Percentiles rank a stretch among this genome's conserved stretches.
These are phyloP conservation scores for Allolobophora icterica DNA, from an alignment of 2,888 invertebrate species.

Conservation along the genomic window DNA sequence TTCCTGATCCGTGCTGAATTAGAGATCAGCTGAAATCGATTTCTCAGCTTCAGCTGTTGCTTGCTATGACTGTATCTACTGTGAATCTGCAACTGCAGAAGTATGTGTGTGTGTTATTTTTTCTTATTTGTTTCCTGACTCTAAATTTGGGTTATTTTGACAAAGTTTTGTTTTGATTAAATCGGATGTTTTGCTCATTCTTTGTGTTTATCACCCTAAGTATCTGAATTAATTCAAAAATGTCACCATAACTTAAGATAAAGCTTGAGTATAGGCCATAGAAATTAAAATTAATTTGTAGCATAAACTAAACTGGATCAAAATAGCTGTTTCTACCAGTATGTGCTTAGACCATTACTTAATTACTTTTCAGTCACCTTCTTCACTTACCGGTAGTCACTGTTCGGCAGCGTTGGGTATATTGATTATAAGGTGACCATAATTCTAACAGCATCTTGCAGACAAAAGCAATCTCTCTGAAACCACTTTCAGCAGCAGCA, in stretches of 20 bases:
- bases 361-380: neutral
- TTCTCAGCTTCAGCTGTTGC: neutral
- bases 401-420: neutral
- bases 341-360: neutral
- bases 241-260: neutral
- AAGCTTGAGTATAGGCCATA: neutral
- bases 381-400: neutral
- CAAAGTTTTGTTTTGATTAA: neutral
- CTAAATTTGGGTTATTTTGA: neutral
- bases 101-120: neutral
- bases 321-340: neutral
- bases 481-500: neutral
- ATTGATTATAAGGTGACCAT: neutral
- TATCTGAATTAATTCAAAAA: neutral
- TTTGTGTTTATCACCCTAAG: neutral
- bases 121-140: neutral
- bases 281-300: neutral
- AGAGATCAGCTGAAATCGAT: neutral
- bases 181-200: neutral
- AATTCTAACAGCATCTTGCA: neutral
- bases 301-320: neutral
- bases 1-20: neutral
- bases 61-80: too few relatives aligned
- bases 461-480: neutral
- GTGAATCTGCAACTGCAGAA: too few relatives aligned